Percentiles rank a stretch among this genome's conserved stretches.
Conservation (phyloP, 2,888 invertebrate species). For the Caenorhabditis zanzibari region DNA sequence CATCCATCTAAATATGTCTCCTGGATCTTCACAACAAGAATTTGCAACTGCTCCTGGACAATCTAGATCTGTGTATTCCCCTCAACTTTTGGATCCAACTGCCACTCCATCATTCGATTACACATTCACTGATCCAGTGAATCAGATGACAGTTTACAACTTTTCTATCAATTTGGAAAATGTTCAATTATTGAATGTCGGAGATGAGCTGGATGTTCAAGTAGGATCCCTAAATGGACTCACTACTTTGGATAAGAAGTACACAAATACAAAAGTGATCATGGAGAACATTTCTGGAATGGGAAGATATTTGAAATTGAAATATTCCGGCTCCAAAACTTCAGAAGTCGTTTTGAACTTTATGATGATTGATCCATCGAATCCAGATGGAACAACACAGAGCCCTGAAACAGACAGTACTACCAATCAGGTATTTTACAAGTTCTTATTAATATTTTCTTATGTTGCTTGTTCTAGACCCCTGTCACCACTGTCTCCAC, state of each 20-base stretch:
- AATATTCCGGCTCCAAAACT: slow-evolving; percentile 20
- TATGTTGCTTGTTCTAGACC: neutral
- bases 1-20: slow-evolving; percentile 1
- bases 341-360: slow-evolving; percentile 51
- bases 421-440: neutral
- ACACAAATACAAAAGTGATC: slow-evolving; percentile 26
- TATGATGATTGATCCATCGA: slow-evolving; percentile 28
- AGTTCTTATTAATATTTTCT: too few species aligned
- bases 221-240: slow-evolving; percentile 43
- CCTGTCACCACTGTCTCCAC: neutral
- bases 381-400: slow-evolving; percentile 27
- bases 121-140: slow-evolving; percentile 35
- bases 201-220: slow-evolving; percentile 53
- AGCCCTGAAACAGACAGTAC: slow-evolving; percentile 4
- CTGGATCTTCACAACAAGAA: neutral
- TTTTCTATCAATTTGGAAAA: slow-evolving; percentile 42
- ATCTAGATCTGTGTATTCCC: slow-evolving; percentile 32
- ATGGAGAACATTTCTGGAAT: slow-evolving; percentile 28
- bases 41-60: slow-evolving; percentile 10
- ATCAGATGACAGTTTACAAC: slow-evolving; percentile 30
- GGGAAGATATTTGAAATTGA: slow-evolving; percentile 37
- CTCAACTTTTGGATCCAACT: slow-evolving; percentile 39
- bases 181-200: slow-evolving; percentile 22
- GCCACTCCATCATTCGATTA: slow-evolving; percentile 42
- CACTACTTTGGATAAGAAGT: slow-evolving; percentile 48